Evolutionary conservation across 2,888 invertebrate species (phyloP).

Genomic region (Archips xylosteana): DNA sequence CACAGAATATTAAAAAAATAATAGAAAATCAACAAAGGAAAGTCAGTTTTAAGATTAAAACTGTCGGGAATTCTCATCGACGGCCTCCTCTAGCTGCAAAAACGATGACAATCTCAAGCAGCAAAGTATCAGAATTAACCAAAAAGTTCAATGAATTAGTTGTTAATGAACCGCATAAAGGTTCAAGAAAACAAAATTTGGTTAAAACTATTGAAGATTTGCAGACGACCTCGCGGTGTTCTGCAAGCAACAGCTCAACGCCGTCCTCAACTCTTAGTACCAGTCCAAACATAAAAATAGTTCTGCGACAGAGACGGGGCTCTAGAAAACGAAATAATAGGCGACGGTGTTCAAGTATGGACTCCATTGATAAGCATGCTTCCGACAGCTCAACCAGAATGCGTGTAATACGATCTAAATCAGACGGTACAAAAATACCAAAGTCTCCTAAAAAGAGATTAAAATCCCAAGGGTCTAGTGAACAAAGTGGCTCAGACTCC

Average conservation of each 20-base stretch:
- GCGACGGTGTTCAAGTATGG: constrained; percentile 81
- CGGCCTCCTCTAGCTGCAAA: constrained; percentile 73
- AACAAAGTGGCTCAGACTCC: constrained; percentile 73
- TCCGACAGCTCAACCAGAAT: constrained; percentile 67
- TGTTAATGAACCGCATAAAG: constrained; percentile 74
- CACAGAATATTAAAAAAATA: constrained; percentile 64
- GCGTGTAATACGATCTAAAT: constrained; percentile 76
- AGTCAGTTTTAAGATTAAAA: constrained; percentile 87
- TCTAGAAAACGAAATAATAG: constrained; percentile 79
- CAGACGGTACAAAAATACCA: constrained; percentile 77
- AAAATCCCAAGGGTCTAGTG: constrained; percentile 70
- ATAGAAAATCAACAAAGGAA: constrained; percentile 78
- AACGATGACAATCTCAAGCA: constrained; percentile 81
- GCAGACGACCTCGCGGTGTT: constrained; percentile 63
- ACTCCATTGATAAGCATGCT: constrained; percentile 75
- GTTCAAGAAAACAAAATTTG: constrained; percentile 82
- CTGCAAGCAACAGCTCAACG: constrained; percentile 75
- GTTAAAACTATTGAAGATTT: constrained; percentile 81
- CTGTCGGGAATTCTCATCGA: constrained; percentile 74
- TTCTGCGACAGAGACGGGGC: constrained; percentile 72
- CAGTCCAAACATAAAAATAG: constrained; percentile 81
- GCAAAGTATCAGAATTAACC: constrained; percentile 88
- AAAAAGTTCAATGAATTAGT: constrained; percentile 89
- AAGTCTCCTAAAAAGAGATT: constrained; percentile 75
- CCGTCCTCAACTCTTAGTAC: constrained; percentile 78